These are phyloP conservation scores for Onchidella celtica DNA, from an alignment of 2,888 invertebrate genomes.

Conservation along the genomic window DNA sequence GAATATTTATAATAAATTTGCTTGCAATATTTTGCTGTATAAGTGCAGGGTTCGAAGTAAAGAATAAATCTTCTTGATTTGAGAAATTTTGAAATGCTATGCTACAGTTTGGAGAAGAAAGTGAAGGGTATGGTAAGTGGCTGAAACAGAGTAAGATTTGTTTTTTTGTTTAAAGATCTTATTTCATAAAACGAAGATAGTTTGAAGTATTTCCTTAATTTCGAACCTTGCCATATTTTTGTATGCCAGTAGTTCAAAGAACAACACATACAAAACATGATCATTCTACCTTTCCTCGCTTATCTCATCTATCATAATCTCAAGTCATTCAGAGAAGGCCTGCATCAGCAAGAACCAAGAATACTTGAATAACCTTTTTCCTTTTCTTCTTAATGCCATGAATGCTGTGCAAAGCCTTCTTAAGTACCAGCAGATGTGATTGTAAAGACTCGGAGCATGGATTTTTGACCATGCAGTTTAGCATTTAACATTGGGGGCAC, in stretches of 20 bases:
- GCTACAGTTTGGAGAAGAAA: too few species aligned
- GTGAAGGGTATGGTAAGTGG: too few species aligned
- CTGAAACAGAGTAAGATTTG: too few species aligned
- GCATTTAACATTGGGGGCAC: constrained; percentile 47
- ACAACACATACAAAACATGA: constrained; percentile 46
- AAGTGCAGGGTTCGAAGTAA: constrained; percentile 16
- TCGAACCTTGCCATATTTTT: constrained; percentile 5
- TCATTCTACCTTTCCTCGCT: constrained; percentile 56
- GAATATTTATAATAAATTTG: background rate
- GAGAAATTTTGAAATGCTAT: too few species aligned
- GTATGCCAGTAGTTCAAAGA: background rate
- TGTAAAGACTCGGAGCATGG: constrained; percentile 61
- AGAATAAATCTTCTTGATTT: constrained; percentile 13
- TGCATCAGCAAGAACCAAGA: background rate
- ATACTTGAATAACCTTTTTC: constrained; percentile 16
- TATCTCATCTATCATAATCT: background rate
- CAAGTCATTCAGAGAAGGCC: background rate
- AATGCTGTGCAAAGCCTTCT: constrained; percentile 73
- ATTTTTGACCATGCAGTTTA: constrained; percentile 79
- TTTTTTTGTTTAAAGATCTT: background rate
- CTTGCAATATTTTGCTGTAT: background rate
- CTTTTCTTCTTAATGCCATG: constrained; percentile 49
- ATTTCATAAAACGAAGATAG: background rate
- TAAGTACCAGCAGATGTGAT: constrained; percentile 66
- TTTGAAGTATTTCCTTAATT: background rate